Evolutionary conservation across 1,140 invertebrate genomes (phyloP).

Genomic region (Bombus waltoni): DNA sequence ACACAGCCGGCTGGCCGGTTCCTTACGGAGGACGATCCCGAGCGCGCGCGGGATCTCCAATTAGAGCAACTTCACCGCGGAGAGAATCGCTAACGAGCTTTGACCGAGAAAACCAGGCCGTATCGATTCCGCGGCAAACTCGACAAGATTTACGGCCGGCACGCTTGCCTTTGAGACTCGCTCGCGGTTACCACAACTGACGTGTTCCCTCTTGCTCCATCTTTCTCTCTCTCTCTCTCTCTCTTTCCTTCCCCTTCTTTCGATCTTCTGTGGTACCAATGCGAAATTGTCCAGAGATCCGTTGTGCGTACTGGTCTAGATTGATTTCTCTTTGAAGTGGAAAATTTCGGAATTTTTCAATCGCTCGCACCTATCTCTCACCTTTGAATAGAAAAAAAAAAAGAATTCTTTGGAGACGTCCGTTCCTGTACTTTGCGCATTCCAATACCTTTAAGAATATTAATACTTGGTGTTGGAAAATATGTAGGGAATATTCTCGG

Average conservation of each 20-base stretch:
- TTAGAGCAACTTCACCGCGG: conserved; percentile 60
- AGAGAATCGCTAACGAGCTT: conserved; percentile 65
- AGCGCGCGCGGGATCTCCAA: conserved; percentile 57
- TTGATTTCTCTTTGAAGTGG: no score
- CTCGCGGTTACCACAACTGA: not conserved
- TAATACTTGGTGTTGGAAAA: no score
- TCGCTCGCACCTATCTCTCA: no score
- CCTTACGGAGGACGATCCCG: conserved; percentile 49
- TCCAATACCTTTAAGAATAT: no score
- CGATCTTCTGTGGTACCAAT: not conserved
- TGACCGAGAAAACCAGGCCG: conserved; percentile 60
- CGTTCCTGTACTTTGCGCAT: no score
- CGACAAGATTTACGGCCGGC: conserved; percentile 53
- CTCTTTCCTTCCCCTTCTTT: not conserved
- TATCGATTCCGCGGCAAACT: conserved; percentile 59
- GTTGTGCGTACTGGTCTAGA: not conserved
- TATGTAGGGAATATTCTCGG: no score
- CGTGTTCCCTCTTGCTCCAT: no score
- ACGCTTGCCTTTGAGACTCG: conserved; percentile 28
- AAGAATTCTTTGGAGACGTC: no score
- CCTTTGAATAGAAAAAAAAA: no score
- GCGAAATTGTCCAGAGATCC: not conserved
- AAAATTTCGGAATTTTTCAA: no score
- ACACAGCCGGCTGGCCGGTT: conserved; percentile 3
- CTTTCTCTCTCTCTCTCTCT: not conserved